Percentiles rank a stretch among this genome's conserved stretches.
Conservation (phyloP, 2,113 vertebrate species). For the Gopherus flavomarginatus region DNA sequence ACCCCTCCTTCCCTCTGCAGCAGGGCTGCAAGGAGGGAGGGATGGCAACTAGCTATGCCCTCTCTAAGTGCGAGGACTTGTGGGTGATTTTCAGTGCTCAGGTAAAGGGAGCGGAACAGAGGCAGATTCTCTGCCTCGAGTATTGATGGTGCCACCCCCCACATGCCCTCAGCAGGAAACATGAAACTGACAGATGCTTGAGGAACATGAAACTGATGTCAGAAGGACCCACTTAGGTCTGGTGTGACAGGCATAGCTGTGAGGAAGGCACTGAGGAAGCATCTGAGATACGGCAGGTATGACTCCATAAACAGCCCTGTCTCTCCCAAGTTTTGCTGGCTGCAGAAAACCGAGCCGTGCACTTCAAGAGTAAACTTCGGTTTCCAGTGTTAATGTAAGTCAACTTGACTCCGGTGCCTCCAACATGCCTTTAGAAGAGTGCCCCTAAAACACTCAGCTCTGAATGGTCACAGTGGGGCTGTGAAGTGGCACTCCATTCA, state of each 20-base stretch:
- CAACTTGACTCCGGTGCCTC: background rate
- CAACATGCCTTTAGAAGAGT: background rate
- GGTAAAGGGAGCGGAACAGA: background rate
- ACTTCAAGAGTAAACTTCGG: background rate
- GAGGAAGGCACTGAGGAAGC: slow-evolving; percentile 10
- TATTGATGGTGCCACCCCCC: background rate
- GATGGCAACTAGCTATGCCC: background rate
- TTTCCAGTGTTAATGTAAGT: fast-evolving
- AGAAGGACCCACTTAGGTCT: background rate
- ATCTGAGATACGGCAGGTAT: background rate
- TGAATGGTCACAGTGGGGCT: no score
- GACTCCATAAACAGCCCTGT: slow-evolving; percentile 32
- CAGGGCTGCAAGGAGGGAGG: background rate
- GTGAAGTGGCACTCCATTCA: no score
- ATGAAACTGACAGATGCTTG: background rate
- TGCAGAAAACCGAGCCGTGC: fast-evolving
- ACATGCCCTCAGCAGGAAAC: background rate
- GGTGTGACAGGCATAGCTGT: background rate
- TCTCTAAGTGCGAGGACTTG: background rate
- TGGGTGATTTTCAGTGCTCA: background rate
- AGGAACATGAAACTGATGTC: background rate
- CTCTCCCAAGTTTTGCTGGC: background rate
- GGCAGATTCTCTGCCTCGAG: background rate
- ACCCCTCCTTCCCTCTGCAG: background rate
- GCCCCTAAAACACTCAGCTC: background rate